Evolutionary conservation across 2,888 invertebrate genomes (phyloP).

Genomic region (Agriopis leucophaearia): DNA sequence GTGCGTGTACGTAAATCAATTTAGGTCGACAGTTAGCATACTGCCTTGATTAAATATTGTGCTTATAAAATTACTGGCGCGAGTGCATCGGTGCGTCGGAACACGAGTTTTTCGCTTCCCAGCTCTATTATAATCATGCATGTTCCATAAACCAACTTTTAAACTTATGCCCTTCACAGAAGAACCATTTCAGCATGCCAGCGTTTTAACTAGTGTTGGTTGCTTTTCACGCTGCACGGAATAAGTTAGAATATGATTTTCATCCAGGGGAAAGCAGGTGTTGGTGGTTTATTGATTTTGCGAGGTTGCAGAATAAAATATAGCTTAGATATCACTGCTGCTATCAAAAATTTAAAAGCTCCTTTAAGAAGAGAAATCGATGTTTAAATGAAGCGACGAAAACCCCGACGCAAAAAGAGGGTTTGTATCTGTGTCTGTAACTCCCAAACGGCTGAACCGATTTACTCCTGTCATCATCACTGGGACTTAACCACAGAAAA

Average conservation of each 20-base stretch:
- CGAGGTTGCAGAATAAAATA: slow-evolving; percentile 45
- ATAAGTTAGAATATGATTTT: slow-evolving; percentile 75
- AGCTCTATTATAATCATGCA: slow-evolving; percentile 55
- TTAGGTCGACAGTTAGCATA: slow-evolving; percentile 28
- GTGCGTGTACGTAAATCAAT: slow-evolving; percentile 14
- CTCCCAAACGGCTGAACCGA: no score
- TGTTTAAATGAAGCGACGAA: no score
- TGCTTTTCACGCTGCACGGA: slow-evolving; percentile 67
- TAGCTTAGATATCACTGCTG: slow-evolving; percentile 31
- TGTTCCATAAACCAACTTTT: slow-evolving; percentile 22
- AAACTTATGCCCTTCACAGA: background rate
- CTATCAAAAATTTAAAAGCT: slow-evolving; percentile 23
- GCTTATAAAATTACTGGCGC: slow-evolving; percentile 41
- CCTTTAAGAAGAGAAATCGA: no score
- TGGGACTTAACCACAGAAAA: no score
- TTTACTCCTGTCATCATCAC: no score
- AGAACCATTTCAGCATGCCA: slow-evolving; percentile 23
- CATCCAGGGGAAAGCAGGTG: slow-evolving; percentile 70
- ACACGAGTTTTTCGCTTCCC: slow-evolving; percentile 58
- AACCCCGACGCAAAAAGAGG: no score
- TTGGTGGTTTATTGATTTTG: slow-evolving; percentile 61
- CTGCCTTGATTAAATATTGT: slow-evolving; percentile 30
- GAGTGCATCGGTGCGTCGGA: slow-evolving; percentile 62
- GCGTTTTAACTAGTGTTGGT: slow-evolving; percentile 55
- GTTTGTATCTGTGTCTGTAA: no score